Conservation (phyloP, 2,797 vertebrate species). For the Ispidina picta region DNA sequence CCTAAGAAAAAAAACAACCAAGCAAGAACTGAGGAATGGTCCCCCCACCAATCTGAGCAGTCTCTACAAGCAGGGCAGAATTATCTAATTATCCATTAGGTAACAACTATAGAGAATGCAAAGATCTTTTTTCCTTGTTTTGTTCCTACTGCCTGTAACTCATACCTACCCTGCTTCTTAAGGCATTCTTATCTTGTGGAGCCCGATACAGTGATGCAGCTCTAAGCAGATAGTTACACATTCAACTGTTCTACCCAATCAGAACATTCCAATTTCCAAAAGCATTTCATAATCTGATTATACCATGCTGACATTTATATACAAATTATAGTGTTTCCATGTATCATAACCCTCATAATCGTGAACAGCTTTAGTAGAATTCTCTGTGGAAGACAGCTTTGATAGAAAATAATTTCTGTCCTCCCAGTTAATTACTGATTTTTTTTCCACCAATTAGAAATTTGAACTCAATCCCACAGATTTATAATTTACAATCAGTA, state of each 20-base stretch:
- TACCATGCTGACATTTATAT: conserved; percentile 60
- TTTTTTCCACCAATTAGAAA: conserved; percentile 71
- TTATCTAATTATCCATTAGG: background rate
- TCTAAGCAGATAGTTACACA: background rate
- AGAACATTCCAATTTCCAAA: conserved; percentile 29
- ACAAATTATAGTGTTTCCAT: conserved; percentile 67
- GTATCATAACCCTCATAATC: conserved; percentile 60
- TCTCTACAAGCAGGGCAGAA: background rate
- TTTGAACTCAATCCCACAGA: conserved; percentile 74
- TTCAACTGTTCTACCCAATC: conserved; percentile 19
- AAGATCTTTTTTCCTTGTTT: background rate
- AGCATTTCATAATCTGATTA: conserved; percentile 63
- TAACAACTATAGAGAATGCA: background rate
- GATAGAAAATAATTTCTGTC: conserved; percentile 67
- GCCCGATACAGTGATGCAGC: background rate
- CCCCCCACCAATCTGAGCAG: background rate
- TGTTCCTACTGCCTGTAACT: background rate
- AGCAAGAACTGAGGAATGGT: background rate
- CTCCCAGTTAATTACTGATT: conserved; percentile 71
- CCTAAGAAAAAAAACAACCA: background rate
- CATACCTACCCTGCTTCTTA: background rate
- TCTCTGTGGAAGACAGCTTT: conserved; percentile 69
- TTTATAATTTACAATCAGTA: conserved; percentile 72
- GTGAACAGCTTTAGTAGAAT: conserved; percentile 65
- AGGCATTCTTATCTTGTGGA: background rate